Percentiles rank a stretch among this genome's conserved stretches.
Evolutionary conservation across 2,888 invertebrate genomes (phyloP).

Genomic region (Plagiodera versicolora): DNA sequence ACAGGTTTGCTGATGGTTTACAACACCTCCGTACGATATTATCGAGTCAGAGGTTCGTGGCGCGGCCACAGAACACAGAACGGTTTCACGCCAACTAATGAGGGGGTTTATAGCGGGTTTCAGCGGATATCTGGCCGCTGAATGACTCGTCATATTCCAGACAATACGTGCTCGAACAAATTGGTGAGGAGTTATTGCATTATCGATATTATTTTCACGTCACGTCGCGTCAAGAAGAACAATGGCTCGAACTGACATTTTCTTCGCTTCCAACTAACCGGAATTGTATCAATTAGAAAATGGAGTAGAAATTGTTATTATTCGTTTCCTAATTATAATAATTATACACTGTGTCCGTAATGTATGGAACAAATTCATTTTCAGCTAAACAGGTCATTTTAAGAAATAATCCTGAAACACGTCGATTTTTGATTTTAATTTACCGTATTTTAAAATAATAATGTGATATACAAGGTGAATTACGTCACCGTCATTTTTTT

Average conservation of each 20-base stretch:
- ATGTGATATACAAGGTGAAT: no score
- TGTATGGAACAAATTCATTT: no score
- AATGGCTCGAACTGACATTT: conserved; percentile 9
- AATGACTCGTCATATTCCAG: conserved; percentile 36
- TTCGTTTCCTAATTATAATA: no score
- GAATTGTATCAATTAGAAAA: not conserved
- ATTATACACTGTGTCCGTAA: no score
- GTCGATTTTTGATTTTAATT: no score
- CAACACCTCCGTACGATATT: conserved; percentile 31
- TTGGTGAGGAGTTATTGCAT: conserved; percentile 19
- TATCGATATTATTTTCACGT: conserved; percentile 24
- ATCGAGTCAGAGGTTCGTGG: conserved; percentile 19
- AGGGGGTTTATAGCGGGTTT: conserved; percentile 39
- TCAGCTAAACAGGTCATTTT: no score
- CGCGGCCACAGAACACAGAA: not conserved
- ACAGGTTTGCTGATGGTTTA: conserved; percentile 35
- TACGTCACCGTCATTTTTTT: no score
- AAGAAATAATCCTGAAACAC: no score
- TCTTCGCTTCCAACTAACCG: not conserved
- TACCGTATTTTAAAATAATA: no score
- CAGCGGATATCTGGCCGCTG: conserved; percentile 38
- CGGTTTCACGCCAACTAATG: conserved; percentile 28
- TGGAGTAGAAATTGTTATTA: no score
- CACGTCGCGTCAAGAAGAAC: conserved; percentile 18
- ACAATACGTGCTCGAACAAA: conserved; percentile 37